Evolutionary conservation across 2,797 vertebrate genomes (phyloP), one percentile per base, ranked within the genome.

Genomic region (Acomys russatus): DNA sequence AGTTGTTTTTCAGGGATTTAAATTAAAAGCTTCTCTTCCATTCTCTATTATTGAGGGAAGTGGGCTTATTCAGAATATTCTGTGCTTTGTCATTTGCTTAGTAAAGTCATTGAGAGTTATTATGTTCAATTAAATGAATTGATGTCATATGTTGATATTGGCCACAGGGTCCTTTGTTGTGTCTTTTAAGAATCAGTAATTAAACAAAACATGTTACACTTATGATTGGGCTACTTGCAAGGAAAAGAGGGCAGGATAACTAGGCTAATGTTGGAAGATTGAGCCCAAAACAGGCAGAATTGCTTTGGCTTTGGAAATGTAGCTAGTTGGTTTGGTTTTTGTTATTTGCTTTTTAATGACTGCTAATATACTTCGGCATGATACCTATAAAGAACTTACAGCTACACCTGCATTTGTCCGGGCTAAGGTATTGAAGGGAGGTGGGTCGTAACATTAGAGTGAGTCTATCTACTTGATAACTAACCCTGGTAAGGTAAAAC

Each of bases 1-100:
- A 56, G 11, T 66, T 35, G n/a, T 83, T 76, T 51, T n/a, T 73
- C 25, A 92, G 66, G 63, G 70, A 78, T 84, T 95, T 95, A 85
- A 91, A 56, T 88, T 63, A 33, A 78, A 64, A 88, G 77, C 38
- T 92, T 28, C 3, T 70, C 17, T 56, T 64, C 30, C 33, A 10
- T 84, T n/a, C 44, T 87, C 6, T 71, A 15, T 1, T 35, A 63
- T 86, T 28, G 6, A 22, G 79, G 44, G 17, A 61, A 22, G 35
- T 44, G 18, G 14, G 35, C 38, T 92, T 90, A 18, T 23, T 84
- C 51, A 44, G 28, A 78, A 64, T 71, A 64, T 64, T 82, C 6
- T 76, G 14, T 22, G 30, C 15, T 54, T 85, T 35, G 20, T 77
- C 44, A 38, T 33, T 86, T 88, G 14, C 74, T 78, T 18, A 28